A percentile compares a stretch with the other conserved stretches of the same genome.
phyloP scores from a whole-genome alignment of 1,140 invertebrate genomes.

The Palaemon carinicauda region DNA sequence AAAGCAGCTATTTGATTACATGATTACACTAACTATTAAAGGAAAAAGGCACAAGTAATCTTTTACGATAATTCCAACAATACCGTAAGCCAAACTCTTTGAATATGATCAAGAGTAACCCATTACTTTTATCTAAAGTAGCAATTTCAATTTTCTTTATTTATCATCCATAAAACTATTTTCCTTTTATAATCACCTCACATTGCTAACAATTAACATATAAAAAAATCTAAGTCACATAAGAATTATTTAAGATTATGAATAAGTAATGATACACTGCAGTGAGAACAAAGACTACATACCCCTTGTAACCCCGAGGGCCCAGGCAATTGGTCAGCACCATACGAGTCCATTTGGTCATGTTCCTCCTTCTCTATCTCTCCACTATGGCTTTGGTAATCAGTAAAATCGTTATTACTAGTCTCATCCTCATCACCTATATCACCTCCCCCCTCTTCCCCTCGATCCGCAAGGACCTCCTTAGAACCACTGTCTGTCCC shows the following conservation, averaged over 20 bases:
- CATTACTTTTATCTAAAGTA: too few relatives aligned
- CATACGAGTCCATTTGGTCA: constrained; percentile 45
- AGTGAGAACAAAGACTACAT: background rate
- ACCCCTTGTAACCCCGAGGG: constrained; percentile 52
- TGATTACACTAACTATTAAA: too few relatives aligned
- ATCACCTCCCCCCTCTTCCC: constrained; percentile 40
- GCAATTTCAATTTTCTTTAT: too few relatives aligned
- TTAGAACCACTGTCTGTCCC: background rate
- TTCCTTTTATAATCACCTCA: too few relatives aligned
- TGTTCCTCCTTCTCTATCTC: constrained; percentile 53
- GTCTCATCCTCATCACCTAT: constrained; percentile 36
- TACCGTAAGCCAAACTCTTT: too few relatives aligned
- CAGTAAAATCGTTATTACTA: constrained; percentile 25
- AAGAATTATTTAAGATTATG: background rate
- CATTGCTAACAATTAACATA: too few relatives aligned
- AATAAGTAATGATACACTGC: background rate
- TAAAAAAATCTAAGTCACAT: too few relatives aligned
- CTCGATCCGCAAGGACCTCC: background rate
- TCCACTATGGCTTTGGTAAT: constrained; percentile 37
- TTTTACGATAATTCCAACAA: too few relatives aligned
- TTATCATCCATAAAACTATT: too few relatives aligned
- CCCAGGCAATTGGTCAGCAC: constrained; percentile 47
- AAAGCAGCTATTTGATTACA: too few relatives aligned
- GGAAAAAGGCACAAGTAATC: too few relatives aligned
- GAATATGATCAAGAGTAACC: too few relatives aligned